Evolutionary conservation across 1,140 invertebrate species (phyloP).

Genomic region (Drosophila rufa): DNA sequence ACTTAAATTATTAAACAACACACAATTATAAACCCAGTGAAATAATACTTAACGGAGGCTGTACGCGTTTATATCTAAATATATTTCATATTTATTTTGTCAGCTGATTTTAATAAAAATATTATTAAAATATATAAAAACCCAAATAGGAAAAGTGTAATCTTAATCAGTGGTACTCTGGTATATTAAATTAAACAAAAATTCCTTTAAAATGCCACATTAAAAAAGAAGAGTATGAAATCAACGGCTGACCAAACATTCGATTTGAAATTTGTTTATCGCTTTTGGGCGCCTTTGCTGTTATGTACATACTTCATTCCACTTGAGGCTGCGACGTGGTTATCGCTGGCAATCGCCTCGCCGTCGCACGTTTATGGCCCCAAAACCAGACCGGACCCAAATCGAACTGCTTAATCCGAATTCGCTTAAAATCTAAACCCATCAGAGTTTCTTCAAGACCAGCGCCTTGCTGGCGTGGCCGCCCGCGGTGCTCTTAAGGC

Average conservation of each 20-base stretch:
- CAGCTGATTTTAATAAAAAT: neutral
- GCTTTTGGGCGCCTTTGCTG: conserved; percentile 5
- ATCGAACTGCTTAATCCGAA: conserved; percentile 35
- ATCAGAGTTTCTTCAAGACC: conserved; percentile 78
- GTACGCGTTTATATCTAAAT: neutral
- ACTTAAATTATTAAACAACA: too few relatives aligned
- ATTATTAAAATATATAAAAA: neutral
- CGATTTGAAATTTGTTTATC: conserved; percentile 2
- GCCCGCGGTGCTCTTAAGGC: conserved; percentile 84
- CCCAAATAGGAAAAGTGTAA: too few relatives aligned
- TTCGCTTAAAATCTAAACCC: conserved; percentile 3
- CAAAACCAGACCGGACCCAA: conserved; percentile 5
- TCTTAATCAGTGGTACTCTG: neutral
- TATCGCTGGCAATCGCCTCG: conserved; percentile 19
- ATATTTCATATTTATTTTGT: neutral
- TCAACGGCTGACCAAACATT: neutral
- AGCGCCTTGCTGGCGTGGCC: conserved; percentile 67
- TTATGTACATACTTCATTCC: conserved; percentile 50
- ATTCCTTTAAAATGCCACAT: neutral
- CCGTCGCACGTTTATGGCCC: conserved; percentile 15
- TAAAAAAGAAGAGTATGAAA: neutral
- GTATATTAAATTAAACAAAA: neutral
- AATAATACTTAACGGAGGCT: too few relatives aligned
- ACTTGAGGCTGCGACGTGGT: conserved; percentile 24
- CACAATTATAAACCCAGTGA: too few relatives aligned